Evolutionary conservation across 2,888 invertebrate species (phyloP).

Genomic region (Odontocolon sp.): DNA sequence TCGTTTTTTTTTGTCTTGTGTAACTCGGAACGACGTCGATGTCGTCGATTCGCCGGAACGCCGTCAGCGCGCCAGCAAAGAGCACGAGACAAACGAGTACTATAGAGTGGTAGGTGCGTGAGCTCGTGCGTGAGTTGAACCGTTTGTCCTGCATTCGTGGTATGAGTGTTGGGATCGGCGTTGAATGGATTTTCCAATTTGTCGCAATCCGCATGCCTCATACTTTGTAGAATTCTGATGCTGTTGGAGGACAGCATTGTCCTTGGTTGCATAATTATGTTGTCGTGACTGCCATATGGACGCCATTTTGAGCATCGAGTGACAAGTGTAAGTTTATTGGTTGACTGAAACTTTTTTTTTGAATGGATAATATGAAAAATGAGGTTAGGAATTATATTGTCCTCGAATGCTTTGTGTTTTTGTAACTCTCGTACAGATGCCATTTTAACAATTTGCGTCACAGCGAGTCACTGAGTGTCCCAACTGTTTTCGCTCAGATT

Average conservation of each 20-base stretch:
- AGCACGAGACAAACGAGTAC: slow-evolving; percentile 32
- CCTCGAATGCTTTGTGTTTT: no score
- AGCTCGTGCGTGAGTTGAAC: slow-evolving; percentile 30
- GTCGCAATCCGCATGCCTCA: slow-evolving; percentile 37
- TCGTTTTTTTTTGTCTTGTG: slow-evolving; percentile 15
- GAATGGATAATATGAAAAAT: no score
- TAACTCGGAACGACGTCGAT: slow-evolving; percentile 44
- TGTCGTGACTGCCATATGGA: no score
- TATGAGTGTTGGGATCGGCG: slow-evolving; percentile 26
- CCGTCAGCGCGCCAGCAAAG: slow-evolving; percentile 7
- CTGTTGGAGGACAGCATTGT: not conserved
- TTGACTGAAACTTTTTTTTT: no score
- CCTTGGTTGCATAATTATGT: not conserved
- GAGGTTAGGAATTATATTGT: no score
- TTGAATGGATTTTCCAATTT: slow-evolving; percentile 55
- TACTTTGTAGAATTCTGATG: not conserved
- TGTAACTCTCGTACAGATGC: no score
- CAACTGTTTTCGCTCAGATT: no score
- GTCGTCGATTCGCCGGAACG: slow-evolving; percentile 30
- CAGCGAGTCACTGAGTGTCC: no score
- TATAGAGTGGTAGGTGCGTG: slow-evolving; percentile 19
- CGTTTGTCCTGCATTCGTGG: slow-evolving; percentile 23
- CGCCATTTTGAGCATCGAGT: no score
- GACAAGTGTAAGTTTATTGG: no score
- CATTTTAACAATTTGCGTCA: no score